Evolutionary conservation across 2,113 vertebrate genomes (phyloP).

Genomic region (Trachemys scripta): DNA sequence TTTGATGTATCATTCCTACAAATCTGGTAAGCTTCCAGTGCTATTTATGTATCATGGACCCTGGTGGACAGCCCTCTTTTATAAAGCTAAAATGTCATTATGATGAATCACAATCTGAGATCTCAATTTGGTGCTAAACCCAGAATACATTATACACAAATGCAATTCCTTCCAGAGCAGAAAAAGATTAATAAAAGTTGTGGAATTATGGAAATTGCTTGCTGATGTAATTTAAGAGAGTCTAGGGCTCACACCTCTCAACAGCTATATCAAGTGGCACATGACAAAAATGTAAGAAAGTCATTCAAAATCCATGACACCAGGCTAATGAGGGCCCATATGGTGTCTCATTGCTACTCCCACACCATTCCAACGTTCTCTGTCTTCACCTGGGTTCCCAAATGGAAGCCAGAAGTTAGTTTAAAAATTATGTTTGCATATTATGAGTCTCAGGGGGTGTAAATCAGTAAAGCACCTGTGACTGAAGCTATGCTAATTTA

Average conservation of each 20-base stretch:
- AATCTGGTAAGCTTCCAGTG: not conserved
- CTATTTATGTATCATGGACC: not conserved
- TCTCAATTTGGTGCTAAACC: not conserved
- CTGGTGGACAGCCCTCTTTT: constrained; percentile 20
- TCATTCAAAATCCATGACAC: not conserved
- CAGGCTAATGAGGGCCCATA: not conserved
- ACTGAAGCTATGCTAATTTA: not conserved
- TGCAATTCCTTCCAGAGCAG: not conserved
- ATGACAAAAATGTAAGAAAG: not conserved
- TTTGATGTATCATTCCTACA: not conserved
- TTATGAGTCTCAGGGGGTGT: not conserved
- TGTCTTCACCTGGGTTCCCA: not conserved
- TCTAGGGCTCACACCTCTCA: not conserved
- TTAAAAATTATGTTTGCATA: not conserved
- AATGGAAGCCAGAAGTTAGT: not conserved
- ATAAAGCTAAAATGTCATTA: constrained; percentile 27
- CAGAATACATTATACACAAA: constrained; percentile 15
- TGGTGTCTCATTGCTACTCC: not conserved
- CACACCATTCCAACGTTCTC: not conserved
- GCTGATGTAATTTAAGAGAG: constrained; percentile 12
- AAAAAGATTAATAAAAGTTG: constrained; percentile 23
- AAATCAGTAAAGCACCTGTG: not conserved
- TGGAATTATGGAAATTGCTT: constrained; percentile 3
- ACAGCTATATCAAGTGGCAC: not conserved
- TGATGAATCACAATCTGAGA: constrained; percentile 36